Evolutionary conservation across 2,113 vertebrate species (phyloP).

Genomic region (Cryptotis parvus): DNA sequence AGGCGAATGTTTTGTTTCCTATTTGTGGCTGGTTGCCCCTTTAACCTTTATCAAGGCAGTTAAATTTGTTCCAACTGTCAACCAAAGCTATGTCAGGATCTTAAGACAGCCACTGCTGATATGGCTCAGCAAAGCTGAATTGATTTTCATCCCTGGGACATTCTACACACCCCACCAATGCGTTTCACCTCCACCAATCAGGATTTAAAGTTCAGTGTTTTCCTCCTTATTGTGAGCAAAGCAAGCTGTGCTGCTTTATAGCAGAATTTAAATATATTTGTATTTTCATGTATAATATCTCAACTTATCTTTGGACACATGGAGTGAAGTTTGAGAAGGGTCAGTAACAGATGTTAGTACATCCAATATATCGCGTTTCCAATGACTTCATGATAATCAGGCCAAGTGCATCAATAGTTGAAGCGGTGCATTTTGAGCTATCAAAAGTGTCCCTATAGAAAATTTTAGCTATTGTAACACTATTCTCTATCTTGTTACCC

Average conservation of each 20-base stretch:
- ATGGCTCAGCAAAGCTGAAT: conserved; percentile 82
- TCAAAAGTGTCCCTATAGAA: neutral
- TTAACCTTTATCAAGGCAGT: conserved; percentile 89
- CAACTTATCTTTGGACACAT: neutral
- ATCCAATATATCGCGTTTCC: neutral
- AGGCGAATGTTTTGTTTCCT: conserved; percentile 81
- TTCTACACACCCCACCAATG: conserved; percentile 30
- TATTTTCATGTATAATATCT: conserved; percentile 28
- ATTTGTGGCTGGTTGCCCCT: conserved; percentile 77
- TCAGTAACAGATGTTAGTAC: neutral
- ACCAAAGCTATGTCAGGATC: conserved; percentile 84
- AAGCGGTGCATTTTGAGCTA: neutral
- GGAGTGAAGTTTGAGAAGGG: neutral
- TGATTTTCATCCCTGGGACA: conserved; percentile 83
- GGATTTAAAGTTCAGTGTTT: conserved; percentile 79
- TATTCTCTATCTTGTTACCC: neutral
- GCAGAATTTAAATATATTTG: conserved; percentile 30
- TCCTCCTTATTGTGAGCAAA: conserved; percentile 58
- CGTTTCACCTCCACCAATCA: conserved; percentile 16
- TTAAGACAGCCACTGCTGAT: conserved; percentile 82
- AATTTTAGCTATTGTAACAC: neutral
- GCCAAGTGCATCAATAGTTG: neutral
- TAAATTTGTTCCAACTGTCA: conserved; percentile 86
- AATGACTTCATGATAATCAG: neutral
- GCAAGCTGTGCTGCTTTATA: conserved; percentile 59